A percentile compares a stretch with the other conserved stretches of the same genome.
phyloP scores from a whole-genome alignment of 2,888 invertebrate genomes.

The Xestoiulus laeticollis region DNA sequence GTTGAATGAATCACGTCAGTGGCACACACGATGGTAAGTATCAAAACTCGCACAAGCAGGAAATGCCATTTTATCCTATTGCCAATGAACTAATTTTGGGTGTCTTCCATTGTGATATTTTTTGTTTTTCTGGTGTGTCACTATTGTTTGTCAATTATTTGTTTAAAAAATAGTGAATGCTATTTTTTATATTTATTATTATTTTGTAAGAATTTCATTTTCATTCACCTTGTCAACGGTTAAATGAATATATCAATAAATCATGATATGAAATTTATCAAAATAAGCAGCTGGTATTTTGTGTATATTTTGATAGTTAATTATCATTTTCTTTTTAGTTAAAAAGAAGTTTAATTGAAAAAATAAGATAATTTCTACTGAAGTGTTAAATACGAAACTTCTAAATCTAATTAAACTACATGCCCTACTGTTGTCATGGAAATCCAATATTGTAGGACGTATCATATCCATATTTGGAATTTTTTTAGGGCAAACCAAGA shows the following conservation, averaged over 20 bases:
- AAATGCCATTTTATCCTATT: neutral
- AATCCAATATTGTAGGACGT: no score
- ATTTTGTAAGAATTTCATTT: neutral
- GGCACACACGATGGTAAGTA: neutral
- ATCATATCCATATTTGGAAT: no score
- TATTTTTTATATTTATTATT: neutral
- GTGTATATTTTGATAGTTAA: no score
- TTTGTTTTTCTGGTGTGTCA: neutral
- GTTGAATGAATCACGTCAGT: neutral
- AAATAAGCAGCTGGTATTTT: neutral
- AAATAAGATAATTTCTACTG: no score
- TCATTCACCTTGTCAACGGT: neutral
- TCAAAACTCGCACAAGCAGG: neutral
- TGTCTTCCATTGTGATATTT: constrained; percentile 8
- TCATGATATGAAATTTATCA: neutral
- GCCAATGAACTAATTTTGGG: neutral
- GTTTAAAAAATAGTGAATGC: neutral
- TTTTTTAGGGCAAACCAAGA: no score
- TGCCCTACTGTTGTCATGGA: no score
- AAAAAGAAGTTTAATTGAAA: no score
- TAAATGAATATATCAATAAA: neutral
- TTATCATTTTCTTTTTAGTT: no score
- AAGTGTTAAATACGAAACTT: no score
- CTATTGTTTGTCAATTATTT: neutral
- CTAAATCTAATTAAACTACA: no score